Evolutionary conservation across 2,797 vertebrate genomes (phyloP), one percentile per base, ranked within the genome.

Genomic region (Lepidocolaptes lacrymiger): DNA sequence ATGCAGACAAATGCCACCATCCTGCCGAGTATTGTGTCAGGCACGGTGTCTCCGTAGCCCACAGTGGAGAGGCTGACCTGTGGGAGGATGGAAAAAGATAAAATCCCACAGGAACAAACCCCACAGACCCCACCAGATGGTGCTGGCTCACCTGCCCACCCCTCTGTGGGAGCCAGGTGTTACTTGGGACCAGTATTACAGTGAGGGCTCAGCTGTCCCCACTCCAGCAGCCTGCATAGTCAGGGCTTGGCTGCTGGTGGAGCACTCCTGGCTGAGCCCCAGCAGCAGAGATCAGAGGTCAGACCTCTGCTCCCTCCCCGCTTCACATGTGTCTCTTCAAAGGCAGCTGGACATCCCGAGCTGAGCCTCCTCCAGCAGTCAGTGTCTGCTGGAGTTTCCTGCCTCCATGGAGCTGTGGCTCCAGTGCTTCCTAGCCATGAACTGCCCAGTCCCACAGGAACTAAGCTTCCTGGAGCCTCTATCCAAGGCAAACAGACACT

Each of bases 61-160:
- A 99, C 99, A 0, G 99, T 99, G 76, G 99, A 99, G 95, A 99
- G 99, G 97, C 99, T 99, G 91, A 99, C 99, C 99, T 99, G 96
- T 26, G 86, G 27, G 41, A 90, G 62, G 74, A 66, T 20, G 37
- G 59, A 34, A 68, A 68, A 49, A 36, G 80, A 32, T 32, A 17
- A 80, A 83, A 52, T 8, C 21, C 49, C 6, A 5, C 0, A 0
- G 16, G 28, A 67, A 34, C 4, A 26, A 80, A 26, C 10, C 62
- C 58, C 43, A 67, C 32, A 89, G 58, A 27, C 2, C n/a, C 14
- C 0, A 0, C 26, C 0, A 1, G 34, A 21, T 1, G 1, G 19
- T 10, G 46, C n/a, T 51, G 39, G 48, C 6, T 55, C 48, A 22
- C 27, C 37, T 26, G 23, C 43, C 66, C 1, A 0, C 12, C 61